phyloP scores from a whole-genome alignment of 2,113 vertebrate species.

The Bambusicola thoracicus region DNA sequence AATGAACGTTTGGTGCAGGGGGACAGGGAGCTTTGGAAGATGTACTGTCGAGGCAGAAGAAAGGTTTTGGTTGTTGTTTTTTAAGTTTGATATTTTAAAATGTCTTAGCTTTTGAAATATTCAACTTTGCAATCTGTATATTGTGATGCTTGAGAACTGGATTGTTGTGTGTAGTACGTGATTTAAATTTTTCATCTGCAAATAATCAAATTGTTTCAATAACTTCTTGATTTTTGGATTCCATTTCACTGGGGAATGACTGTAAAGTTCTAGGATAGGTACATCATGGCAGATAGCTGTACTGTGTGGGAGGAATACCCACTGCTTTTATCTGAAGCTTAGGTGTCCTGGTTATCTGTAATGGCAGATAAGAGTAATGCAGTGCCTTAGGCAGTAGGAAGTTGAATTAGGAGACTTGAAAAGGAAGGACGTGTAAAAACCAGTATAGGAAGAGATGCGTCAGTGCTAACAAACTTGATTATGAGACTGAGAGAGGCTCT shows the following conservation, averaged over 20 bases:
- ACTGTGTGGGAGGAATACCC: background rate
- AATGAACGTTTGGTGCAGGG: background rate
- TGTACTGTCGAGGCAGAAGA: background rate
- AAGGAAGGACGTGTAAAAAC: background rate
- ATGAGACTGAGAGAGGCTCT: background rate
- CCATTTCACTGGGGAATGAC: background rate
- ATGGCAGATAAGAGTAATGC: background rate
- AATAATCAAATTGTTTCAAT: background rate
- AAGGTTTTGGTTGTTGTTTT: background rate
- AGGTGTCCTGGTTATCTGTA: background rate
- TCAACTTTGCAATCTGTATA: background rate
- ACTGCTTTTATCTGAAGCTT: background rate
- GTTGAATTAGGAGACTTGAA: background rate
- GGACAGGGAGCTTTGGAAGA: background rate
- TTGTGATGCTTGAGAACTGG: background rate
- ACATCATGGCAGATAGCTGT: background rate
- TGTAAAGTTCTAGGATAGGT: background rate
- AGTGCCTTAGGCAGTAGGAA: background rate
- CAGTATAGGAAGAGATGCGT: background rate
- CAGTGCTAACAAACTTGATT: background rate
- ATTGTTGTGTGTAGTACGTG: background rate
- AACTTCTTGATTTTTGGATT: background rate
- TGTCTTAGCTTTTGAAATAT: background rate
- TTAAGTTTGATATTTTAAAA: background rate
- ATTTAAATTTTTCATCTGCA: background rate